These are phyloP conservation scores for Aelia acuminata DNA, from an alignment of 2,888 invertebrate species.

Conservation along the genomic window DNA sequence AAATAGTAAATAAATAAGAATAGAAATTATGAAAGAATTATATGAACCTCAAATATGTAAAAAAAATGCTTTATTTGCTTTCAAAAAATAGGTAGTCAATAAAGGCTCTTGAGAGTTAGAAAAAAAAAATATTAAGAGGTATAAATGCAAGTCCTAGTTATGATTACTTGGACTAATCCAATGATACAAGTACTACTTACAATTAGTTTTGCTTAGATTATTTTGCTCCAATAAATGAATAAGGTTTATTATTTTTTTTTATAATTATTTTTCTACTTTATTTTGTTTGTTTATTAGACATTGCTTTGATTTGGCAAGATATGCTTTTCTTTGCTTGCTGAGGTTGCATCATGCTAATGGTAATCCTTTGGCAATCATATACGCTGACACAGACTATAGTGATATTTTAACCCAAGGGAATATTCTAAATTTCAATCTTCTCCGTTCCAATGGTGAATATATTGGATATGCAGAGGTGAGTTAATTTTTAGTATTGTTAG, in stretches of 20 bases:
- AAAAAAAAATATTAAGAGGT: no score
- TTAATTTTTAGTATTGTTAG: not conserved
- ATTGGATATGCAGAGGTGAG: slow-evolving; percentile 90
- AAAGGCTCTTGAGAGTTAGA: no score
- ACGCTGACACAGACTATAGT: slow-evolving; percentile 80
- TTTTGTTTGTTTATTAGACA: slow-evolving; percentile 70
- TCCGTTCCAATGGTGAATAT: slow-evolving; percentile 81
- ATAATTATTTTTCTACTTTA: not conserved
- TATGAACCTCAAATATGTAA: no score
- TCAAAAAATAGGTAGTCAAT: no score
- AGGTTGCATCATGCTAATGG: slow-evolving; percentile 82
- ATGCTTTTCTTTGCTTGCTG: slow-evolving; percentile 77
- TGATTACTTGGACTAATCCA: no score
- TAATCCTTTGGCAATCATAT: slow-evolving; percentile 77
- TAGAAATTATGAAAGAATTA: no score
- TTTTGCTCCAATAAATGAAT: not conserved
- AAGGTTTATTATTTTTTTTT: not conserved
- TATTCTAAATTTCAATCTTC: slow-evolving; percentile 89
- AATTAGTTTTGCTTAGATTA: no score
- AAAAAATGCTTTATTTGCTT: no score
- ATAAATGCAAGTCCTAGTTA: no score
- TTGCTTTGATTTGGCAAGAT: slow-evolving; percentile 82
- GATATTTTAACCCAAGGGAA: slow-evolving; percentile 81
- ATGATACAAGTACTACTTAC: no score
- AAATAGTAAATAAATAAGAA: no score